A percentile compares a stretch with the other conserved stretches of the same genome.
Evolutionary conservation across 2,888 invertebrate genomes (phyloP).

Genomic region (Nomada ruficornis): DNA sequence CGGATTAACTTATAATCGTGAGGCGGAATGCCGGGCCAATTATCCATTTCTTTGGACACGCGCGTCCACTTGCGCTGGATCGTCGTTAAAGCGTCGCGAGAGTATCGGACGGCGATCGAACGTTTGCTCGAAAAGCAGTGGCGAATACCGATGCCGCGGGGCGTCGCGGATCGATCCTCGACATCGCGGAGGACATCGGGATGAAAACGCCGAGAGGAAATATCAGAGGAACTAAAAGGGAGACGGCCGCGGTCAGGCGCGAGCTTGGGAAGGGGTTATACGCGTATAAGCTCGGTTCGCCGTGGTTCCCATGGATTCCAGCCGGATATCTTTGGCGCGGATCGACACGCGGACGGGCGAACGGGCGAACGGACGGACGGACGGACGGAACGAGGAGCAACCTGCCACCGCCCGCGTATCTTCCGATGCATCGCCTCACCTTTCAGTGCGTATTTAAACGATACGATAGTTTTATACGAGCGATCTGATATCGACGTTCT

Average conservation of each 20-base stretch:
- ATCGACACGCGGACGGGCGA: conserved; percentile 80
- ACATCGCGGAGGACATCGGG: conserved; percentile 26
- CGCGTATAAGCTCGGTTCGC: conserved; percentile 80
- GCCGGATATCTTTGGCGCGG: conserved; percentile 83
- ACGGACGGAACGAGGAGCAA: conserved; percentile 70
- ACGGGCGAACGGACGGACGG: conserved; percentile 68
- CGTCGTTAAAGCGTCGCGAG: conserved; percentile 60
- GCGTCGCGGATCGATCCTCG: conserved; percentile 18
- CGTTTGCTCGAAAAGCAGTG: conserved; percentile 48
- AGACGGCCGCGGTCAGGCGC: conserved; percentile 31
- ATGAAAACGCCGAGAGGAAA: conserved; percentile 34
- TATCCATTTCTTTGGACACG: conserved; percentile 69
- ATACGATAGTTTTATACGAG: conserved; percentile 84
- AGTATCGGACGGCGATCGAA: conserved; percentile 56
- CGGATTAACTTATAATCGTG: conserved; percentile 83
- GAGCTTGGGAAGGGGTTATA: conserved; percentile 73
- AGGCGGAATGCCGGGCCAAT: conserved; percentile 82
- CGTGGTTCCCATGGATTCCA: conserved; percentile 84
- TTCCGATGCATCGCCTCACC: conserved; percentile 85
- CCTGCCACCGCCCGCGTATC: conserved; percentile 84
- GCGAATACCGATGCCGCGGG: conserved; percentile 58
- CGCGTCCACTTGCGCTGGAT: conserved; percentile 1
- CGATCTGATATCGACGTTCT: conserved; percentile 83
- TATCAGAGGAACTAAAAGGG: conserved; percentile 34
- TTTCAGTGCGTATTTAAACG: conserved; percentile 85